A percentile compares a stretch with the other conserved stretches of the same genome.
phyloP scores from a whole-genome alignment of 2,113 vertebrate genomes.

The Lagopus muta region DNA sequence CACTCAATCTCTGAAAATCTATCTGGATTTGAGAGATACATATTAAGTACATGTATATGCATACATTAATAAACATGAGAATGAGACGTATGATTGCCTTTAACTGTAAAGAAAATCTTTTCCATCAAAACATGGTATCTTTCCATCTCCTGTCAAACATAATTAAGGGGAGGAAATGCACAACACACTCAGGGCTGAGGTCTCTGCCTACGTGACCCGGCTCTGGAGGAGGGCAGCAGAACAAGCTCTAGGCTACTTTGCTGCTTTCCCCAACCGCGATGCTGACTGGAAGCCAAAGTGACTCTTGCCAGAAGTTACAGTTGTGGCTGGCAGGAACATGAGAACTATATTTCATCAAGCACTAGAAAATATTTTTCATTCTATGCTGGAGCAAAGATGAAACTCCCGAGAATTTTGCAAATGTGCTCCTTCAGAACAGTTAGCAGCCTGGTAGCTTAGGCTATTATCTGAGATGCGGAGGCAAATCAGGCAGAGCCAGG shows the following conservation, averaged over 20 bases:
- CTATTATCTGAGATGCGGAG: background rate
- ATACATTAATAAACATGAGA: background rate
- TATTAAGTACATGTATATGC: background rate
- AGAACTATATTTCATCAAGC: background rate
- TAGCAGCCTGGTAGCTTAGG: background rate
- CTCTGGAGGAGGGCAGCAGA: conserved; percentile 11
- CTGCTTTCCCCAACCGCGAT: background rate
- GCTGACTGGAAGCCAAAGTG: conserved; percentile 14
- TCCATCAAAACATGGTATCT: background rate
- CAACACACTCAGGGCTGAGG: background rate
- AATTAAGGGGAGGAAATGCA: background rate
- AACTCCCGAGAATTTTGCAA: background rate
- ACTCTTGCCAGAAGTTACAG: conserved; percentile 36
- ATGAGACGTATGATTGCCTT: background rate
- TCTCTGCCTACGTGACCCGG: conserved; percentile 1
- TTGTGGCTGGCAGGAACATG: conserved; percentile 17
- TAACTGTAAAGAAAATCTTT: background rate
- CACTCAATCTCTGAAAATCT: background rate
- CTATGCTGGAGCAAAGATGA: background rate
- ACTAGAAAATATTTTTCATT: background rate
- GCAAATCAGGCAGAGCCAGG: background rate
- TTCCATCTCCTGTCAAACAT: background rate
- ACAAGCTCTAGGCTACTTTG: conserved; percentile 5
- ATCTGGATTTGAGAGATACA: background rate
- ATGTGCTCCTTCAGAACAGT: background rate